Conservation (phyloP, 2,113 vertebrate species). For the Dolichotis patagonum region DNA sequence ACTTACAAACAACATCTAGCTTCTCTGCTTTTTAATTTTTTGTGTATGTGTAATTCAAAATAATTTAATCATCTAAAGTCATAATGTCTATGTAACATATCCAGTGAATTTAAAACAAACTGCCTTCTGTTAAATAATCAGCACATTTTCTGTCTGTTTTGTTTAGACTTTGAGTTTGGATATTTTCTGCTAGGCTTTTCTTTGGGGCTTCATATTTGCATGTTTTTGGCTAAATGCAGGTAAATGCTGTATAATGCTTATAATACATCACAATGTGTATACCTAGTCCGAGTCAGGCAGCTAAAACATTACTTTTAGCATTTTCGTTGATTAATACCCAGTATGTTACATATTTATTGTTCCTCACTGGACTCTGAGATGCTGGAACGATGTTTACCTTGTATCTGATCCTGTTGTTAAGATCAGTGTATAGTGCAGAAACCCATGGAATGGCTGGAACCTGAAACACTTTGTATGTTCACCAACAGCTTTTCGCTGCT, state of each 20-base stretch:
- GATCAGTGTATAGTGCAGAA: not conserved
- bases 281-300: constrained; percentile 7
- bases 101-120: constrained; percentile 44
- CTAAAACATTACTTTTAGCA: not conserved
- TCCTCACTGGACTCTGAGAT: not conserved
- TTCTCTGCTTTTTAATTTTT: not conserved
- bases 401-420: not conserved
- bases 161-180: constrained; percentile 28
- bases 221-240: not conserved
- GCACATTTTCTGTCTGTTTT: constrained; percentile 15
- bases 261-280: not conserved
- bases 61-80: constrained; percentile 48
- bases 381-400: not conserved
- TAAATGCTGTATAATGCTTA: constrained; percentile 26
- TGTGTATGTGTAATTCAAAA: not conserved
- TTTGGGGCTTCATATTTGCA: constrained; percentile 12
- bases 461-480: not conserved
- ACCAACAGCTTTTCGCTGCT: not conserved
- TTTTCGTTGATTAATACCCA: constrained; percentile 12
- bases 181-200: not conserved
- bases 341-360: not conserved
- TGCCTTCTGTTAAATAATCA: not conserved
- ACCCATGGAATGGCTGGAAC: not conserved
- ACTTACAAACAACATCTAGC: not conserved
- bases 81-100: not conserved